Base-by-base conservation (phyloP, 2,888 invertebrate genomes). In the Ectropis crepuscularia region DNA sequence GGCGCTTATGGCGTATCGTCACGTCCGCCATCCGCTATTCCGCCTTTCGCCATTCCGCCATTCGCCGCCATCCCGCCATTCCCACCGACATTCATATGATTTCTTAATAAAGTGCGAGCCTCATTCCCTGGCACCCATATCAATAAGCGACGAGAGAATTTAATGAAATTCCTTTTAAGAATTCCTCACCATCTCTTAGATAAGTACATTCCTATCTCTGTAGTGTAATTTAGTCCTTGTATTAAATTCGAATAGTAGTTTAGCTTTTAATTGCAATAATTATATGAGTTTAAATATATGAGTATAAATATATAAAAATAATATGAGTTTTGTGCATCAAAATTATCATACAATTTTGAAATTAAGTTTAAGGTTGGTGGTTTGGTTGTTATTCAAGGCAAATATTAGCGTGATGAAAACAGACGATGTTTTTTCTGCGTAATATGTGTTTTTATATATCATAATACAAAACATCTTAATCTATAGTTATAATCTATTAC, bases 41-140 rank as follows among this genome's bases (percentile, higher is more conserved):
- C 54, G 53, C 57, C 57, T 58, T 62, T 64, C 67, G 53, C 67
- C 85, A 83, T 86, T 69, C 73, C 82, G 76, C 86, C 86, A 86
- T 89, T 87, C 10, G 63, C 64, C 64, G 50, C 67, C 67, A 68
- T 65, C 60, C 69, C 68, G 57, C 69, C 85, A 85, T 86, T 85
- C 83, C 85, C 80, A 69, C 72, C 82, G 76, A 87, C 87, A 87
- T 90, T 88, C 88, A 88, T 89, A 86, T 89, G 90, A 89, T 88
- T 88, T 89, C 89, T 89, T 90, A 89, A 90, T 90, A 90, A 89
- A 90, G 90, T 87, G 86, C 85, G 89, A 84, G 78, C 76, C 83
- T 83, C 79, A 79, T 81, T 85, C 83, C 77, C 80, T 77, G 88
- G 84, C 88, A 80, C 87, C 89, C 89, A 90, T 89, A 89, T 89